These are phyloP conservation scores for Centrocercus urophasianus DNA, from an alignment of 2,113 vertebrate genomes.

Conservation along the genomic window DNA sequence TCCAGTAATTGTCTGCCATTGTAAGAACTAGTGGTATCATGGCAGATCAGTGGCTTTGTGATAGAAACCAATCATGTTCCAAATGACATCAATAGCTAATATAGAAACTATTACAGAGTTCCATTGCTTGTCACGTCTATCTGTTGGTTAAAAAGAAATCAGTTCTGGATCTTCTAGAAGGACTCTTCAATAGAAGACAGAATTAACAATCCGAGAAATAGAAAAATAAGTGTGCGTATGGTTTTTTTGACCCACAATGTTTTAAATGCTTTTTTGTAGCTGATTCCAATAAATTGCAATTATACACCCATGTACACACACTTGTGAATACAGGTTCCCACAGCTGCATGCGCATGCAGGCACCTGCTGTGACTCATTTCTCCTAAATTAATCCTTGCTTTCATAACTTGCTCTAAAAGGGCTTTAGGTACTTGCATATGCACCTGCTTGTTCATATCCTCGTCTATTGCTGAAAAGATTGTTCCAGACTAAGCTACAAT, in stretches of 20 bases:
- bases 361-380: not conserved
- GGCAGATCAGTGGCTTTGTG: not conserved
- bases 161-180: not conserved
- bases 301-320: no score
- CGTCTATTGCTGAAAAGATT: not conserved
- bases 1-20: not conserved
- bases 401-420: not conserved
- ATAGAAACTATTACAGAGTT: not conserved
- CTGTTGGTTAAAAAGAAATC: not conserved
- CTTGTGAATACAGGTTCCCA: not conserved
- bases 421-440: not conserved
- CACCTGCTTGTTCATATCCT: not conserved
- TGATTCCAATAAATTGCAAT: not conserved
- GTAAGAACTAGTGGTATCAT: not conserved
- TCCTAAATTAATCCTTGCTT: not conserved
- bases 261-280: not conserved
- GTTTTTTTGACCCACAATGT: not conserved
- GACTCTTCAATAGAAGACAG: not conserved
- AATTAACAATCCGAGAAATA: not conserved
- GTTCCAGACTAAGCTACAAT: not conserved
- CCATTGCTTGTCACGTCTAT: not conserved
- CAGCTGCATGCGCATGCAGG: not conserved
- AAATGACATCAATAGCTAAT: not conserved
- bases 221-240: not conserved
- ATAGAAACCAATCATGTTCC: not conserved